phyloP scores from a whole-genome alignment of 2,888 invertebrate genomes.

The Agriopis leucophaearia region DNA sequence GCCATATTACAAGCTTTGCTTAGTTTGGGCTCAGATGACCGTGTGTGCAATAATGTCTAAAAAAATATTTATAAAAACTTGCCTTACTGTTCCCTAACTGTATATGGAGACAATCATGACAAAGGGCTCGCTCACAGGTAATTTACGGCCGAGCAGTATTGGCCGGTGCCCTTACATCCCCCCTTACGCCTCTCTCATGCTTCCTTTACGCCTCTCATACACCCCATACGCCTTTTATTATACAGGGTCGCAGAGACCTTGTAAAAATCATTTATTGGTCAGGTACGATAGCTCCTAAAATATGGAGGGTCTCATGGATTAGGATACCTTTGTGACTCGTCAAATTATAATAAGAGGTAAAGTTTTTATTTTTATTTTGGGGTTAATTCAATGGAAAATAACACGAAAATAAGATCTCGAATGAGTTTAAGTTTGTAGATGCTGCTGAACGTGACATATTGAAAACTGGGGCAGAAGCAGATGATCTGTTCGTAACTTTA shows the following conservation, averaged over 20 bases:
- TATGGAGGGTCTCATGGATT: conserved; percentile 24
- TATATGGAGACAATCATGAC: conserved; percentile 56
- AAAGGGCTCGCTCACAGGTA: conserved; percentile 57
- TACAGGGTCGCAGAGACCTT: conserved; percentile 54
- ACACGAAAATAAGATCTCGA: not conserved
- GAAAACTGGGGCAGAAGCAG: no score
- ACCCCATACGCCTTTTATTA: conserved; percentile 50
- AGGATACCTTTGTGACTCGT: conserved; percentile 16
- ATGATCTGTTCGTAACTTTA: no score
- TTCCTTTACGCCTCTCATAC: conserved; percentile 1
- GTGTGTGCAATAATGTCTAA: no score
- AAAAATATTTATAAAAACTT: no score
- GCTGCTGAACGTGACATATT: no score
- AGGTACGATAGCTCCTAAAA: conserved; percentile 38
- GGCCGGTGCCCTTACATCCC: conserved; percentile 46
- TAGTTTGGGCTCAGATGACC: no score
- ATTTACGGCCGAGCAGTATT: conserved; percentile 59
- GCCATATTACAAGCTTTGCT: no score
- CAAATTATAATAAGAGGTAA: conserved; percentile 11
- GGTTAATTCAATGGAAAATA: not conserved
- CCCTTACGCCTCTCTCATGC: conserved; percentile 2
- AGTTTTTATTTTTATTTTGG: not conserved
- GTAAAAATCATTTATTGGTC: conserved; percentile 62
- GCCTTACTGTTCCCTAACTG: conserved; percentile 28
- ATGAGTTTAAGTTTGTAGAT: not conserved